Evolutionary conservation across 2,797 vertebrate genomes (phyloP).

Genomic region (Anableps anableps): DNA sequence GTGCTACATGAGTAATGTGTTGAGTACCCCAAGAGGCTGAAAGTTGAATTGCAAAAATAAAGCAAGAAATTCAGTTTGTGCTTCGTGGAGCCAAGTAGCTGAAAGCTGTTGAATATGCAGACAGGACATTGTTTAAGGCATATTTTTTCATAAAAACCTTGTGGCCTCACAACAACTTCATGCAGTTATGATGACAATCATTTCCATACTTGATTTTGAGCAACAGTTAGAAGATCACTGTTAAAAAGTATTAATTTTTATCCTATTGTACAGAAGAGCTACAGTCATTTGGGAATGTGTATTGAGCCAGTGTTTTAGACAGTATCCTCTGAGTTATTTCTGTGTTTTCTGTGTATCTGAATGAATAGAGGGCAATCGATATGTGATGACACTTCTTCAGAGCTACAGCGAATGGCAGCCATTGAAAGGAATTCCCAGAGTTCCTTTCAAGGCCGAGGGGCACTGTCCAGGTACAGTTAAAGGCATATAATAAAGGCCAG

Average conservation of each 20-base stretch:
- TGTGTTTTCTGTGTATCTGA: not conserved
- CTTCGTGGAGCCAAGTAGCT: not conserved
- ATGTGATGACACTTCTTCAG: conserved; percentile 85
- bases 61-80: not conserved
- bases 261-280: not conserved
- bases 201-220: not conserved
- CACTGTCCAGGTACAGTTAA: conserved; percentile 79
- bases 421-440: conserved; percentile 71
- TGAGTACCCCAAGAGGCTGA: not conserved
- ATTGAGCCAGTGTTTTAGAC: not conserved
- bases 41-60: not conserved
- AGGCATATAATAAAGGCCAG: not conserved
- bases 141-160: not conserved
- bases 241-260: not conserved
- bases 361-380: conserved; percentile 71
- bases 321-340: not conserved
- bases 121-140: not conserved
- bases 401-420: conserved; percentile 83
- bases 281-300: not conserved
- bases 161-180: not conserved
- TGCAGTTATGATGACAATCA: not conserved
- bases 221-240: not conserved
- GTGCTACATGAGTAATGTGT: no score
- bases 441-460: conserved; percentile 75
- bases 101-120: not conserved